Conservation (phyloP, 2,113 vertebrate species). For the Lagopus leucura region DNA sequence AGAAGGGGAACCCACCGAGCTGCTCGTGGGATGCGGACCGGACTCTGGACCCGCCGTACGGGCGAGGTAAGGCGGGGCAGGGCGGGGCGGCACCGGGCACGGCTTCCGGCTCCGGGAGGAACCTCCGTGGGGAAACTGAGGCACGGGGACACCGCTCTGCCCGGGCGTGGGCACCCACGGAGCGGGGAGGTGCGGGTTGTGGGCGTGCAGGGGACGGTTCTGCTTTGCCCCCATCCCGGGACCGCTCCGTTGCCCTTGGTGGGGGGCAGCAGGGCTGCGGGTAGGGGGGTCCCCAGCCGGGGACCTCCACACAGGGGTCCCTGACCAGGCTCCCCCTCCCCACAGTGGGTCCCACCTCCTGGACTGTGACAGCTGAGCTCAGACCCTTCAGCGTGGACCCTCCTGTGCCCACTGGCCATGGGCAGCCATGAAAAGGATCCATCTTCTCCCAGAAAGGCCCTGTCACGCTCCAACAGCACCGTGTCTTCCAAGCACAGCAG, state of each 20-base stretch:
- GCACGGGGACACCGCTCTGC: not conserved
- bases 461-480: conserved; percentile 83
- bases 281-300: rapidly evolving
- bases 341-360: not conserved
- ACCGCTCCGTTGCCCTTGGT: not conserved
- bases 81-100: not conserved
- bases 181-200: not conserved
- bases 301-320: not conserved
- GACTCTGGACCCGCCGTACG: conserved; percentile 21
- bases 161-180: too few species aligned
- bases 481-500: conserved; percentile 83
- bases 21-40: not conserved
- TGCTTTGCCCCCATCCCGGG: not conserved
- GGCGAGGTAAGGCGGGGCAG: not conserved
- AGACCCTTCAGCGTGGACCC: not conserved
- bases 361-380: not conserved
- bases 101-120: not conserved
- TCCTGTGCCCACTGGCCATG: not conserved
- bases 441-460: conserved; percentile 65
- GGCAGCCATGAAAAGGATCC: conserved; percentile 81
- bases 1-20: rapidly evolving
- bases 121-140: not conserved
- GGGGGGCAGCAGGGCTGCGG: too few species aligned
- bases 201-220: not conserved
- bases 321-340: not conserved